Evolutionary conservation across 2,797 vertebrate genomes (phyloP), one percentile per base, ranked within the genome.

Genomic region (Sebastes melanostomus): DNA sequence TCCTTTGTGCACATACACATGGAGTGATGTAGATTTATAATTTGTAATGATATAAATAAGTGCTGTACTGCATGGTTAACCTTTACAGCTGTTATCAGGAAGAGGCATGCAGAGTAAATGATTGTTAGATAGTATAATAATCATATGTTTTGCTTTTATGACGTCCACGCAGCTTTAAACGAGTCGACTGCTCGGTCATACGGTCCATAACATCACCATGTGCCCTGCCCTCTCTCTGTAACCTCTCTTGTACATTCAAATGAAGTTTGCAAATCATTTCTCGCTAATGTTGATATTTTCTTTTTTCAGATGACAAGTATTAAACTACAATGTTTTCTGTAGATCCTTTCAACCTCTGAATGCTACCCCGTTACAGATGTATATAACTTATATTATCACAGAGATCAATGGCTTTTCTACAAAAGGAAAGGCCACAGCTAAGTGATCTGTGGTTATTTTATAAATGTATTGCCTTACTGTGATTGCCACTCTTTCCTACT

Each of bases 401-500:
- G 11, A 82, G 42, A 50, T 76, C 54, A 25, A 1, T 27, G 25
- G 9, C 52, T 87, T 89, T 89, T 68, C 62, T 75, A 72, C 66
- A 16, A 27, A 6, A 73, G 69, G n/a, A 56, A 65, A 70, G 42
- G 65, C 65, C 18, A 58, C 3, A 8, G 42, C 12, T 18, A 2
- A 58, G 2, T 52, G 34, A 61, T 70, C 46, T 75, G 75, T 75
- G 71, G 34, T 66, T 24, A 24, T 78, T 88, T 85, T 77, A 77
- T 52, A 67, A 72, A 77, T 27, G 13, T 36, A 0, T 14, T 7
- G 59, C 79, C 80, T 89, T 86, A 78, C 32, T 77, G 56, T 77
- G 76, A 79, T 77, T 80, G 82, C 75, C 82, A 72, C 54, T 74
- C 63, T 86, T 81, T 91, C 85, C 76, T 75, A 81, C 66, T 58